Evolutionary conservation across 2,113 vertebrate genomes (phyloP).

Genomic region (Labrus mixtus): DNA sequence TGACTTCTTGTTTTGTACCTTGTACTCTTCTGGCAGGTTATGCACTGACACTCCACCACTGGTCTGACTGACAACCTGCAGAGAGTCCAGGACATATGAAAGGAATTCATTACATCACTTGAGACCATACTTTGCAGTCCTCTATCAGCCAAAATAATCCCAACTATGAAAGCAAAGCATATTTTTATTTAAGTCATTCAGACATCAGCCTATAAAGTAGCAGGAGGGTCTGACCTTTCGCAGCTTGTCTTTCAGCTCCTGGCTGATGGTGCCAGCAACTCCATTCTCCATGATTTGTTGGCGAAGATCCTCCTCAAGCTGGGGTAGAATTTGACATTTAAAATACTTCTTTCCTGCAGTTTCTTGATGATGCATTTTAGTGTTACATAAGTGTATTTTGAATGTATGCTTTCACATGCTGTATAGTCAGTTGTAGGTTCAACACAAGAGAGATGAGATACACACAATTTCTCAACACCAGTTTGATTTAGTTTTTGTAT

Average conservation of each 20-base stretch:
- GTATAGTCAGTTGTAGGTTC: too few species aligned
- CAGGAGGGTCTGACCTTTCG: slow-evolving; percentile 79
- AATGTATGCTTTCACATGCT: neutral
- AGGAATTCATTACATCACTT: neutral
- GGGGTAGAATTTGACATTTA: slow-evolving; percentile 6
- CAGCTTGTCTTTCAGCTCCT: slow-evolving; percentile 88
- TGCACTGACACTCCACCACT: slow-evolving; percentile 85
- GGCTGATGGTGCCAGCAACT: slow-evolving; percentile 84
- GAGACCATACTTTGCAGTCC: neutral
- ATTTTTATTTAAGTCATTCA: too few species aligned
- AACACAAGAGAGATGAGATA: neutral
- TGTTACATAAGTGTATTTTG: neutral
- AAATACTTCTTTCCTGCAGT: neutral
- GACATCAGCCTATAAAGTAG: neutral
- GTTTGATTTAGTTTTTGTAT: neutral
- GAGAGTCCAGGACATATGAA: slow-evolving; percentile 12
- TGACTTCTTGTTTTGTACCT: slow-evolving; percentile 78
- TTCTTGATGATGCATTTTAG: neutral
- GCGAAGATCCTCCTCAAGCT: slow-evolving; percentile 87
- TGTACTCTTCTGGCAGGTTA: slow-evolving; percentile 85
- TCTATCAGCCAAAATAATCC: neutral
- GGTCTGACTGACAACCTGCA: slow-evolving; percentile 80
- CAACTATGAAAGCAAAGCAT: neutral
- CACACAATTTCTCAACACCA: neutral
- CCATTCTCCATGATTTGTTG: slow-evolving; percentile 85